These are phyloP conservation scores for Amphiprion clarkii DNA, from an alignment of 2,797 vertebrate genomes.

Conservation along the genomic window DNA sequence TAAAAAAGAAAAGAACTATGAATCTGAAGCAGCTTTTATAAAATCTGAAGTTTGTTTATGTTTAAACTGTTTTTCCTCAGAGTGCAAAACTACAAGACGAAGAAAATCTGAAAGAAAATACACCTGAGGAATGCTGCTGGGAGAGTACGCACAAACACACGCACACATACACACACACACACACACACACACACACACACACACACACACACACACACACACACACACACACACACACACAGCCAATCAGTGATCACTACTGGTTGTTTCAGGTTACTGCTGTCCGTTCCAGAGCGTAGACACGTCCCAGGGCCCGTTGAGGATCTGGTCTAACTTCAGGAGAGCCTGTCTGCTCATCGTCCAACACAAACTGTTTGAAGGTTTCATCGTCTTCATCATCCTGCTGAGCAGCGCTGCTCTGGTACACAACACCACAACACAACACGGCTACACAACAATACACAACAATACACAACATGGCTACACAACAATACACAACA, in stretches of 20 bases:
- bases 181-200: too few relatives aligned
- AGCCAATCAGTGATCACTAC: not conserved
- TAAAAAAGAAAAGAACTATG: too few relatives aligned
- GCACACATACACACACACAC: too few relatives aligned
- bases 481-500: too few relatives aligned
- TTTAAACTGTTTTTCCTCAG: not conserved
- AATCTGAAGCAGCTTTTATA: too few relatives aligned
- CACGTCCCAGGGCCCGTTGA: conserved; percentile 81
- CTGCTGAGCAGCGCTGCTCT: conserved; percentile 92
- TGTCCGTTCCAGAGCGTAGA: conserved; percentile 87
- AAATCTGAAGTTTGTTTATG: not conserved
- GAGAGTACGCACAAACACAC: conserved; percentile 22
- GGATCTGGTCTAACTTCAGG: conserved; percentile 89
- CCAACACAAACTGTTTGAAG: conserved; percentile 92
- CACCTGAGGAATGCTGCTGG: conserved; percentile 89
- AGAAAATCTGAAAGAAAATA: conserved; percentile 72
- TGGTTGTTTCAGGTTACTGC: conserved; percentile 77
- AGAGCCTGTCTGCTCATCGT: conserved; percentile 89
- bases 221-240: not conserved
- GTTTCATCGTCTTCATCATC: conserved; percentile 95
- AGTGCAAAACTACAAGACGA: conserved; percentile 75
- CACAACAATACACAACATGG: too few relatives aligned
- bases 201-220: not conserved
- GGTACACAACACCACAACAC: conserved; percentile 73
- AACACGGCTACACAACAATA: too few relatives aligned